Percentiles rank a stretch among this genome's conserved stretches.
phyloP scores from a whole-genome alignment of 1,140 invertebrate species.

The Drosophila auraria region DNA sequence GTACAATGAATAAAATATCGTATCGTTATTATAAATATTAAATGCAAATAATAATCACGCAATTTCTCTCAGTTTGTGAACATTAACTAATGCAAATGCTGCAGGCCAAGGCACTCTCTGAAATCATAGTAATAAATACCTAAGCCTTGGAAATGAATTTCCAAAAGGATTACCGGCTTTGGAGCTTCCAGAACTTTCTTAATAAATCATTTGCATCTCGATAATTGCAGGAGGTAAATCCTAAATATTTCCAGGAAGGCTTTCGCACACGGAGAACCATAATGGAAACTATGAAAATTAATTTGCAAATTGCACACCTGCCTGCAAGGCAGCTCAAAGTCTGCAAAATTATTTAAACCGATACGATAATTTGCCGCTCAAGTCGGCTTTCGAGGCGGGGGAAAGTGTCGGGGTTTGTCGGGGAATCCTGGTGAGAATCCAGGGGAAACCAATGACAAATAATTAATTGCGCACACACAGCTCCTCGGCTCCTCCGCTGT shows the following conservation, averaged over 20 bases:
- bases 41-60: neutral
- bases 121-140: no score
- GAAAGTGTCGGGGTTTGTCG: neutral
- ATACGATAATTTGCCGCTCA: conserved; percentile 15
- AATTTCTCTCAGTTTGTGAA: neutral
- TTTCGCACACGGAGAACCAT: no score
- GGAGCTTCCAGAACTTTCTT: neutral
- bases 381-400: neutral
- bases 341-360: neutral
- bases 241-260: neutral
- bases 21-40: neutral
- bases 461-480: conserved; percentile 72
- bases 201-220: neutral
- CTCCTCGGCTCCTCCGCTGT: neutral
- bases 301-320: conserved; percentile 1
- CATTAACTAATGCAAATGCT: neutral
- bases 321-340: neutral
- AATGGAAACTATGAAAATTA: neutral
- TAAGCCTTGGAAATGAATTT: no score
- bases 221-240: neutral
- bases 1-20: neutral
- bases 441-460: conserved; percentile 74
- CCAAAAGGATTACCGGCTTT: no score
- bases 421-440: neutral
- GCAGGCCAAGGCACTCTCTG: neutral